A percentile compares a stretch with the other conserved stretches of the same genome.
Conservation (phyloP, 2,797 vertebrate genomes). For the Petrocephalus sullivani region DNA sequence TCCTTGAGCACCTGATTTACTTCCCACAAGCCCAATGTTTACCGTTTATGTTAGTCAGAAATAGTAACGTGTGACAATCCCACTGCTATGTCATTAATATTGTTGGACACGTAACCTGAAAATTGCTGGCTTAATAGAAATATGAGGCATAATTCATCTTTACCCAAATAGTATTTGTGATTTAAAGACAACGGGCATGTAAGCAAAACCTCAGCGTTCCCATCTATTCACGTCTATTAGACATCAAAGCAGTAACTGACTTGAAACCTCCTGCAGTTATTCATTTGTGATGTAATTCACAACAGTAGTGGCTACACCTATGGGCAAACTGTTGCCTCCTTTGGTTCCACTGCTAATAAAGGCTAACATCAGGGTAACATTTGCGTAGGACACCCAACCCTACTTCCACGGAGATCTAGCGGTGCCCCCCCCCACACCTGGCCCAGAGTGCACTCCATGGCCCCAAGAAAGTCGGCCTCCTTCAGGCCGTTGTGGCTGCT, state of each 20-base stretch:
- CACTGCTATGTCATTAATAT: neutral
- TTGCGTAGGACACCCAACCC: too few species aligned
- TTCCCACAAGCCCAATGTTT: neutral
- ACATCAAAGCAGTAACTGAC: neutral
- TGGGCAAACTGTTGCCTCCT: neutral
- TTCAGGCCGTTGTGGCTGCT: constrained; percentile 93
- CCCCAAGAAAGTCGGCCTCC: constrained; percentile 89
- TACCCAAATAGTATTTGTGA: neutral
- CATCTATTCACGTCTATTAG: neutral
- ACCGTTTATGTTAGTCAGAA: neutral
- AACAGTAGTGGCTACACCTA: neutral
- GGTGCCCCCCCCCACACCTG: constrained; percentile 62
- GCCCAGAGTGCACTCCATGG: constrained; percentile 94
- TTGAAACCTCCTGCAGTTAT: neutral
- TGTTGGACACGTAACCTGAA: neutral
- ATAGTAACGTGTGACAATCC: neutral
- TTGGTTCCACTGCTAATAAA: neutral
- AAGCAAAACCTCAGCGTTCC: neutral
- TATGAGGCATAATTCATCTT: neutral
- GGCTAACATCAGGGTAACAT: too few species aligned
- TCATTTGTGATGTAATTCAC: neutral
- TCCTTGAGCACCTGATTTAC: neutral
- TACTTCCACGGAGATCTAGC: neutral
- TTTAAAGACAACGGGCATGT: neutral
- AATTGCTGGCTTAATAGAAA: neutral